These are phyloP conservation scores for Yponomeuta sedellus DNA, from an alignment of 2,888 invertebrate species.

Conservation along the genomic window DNA sequence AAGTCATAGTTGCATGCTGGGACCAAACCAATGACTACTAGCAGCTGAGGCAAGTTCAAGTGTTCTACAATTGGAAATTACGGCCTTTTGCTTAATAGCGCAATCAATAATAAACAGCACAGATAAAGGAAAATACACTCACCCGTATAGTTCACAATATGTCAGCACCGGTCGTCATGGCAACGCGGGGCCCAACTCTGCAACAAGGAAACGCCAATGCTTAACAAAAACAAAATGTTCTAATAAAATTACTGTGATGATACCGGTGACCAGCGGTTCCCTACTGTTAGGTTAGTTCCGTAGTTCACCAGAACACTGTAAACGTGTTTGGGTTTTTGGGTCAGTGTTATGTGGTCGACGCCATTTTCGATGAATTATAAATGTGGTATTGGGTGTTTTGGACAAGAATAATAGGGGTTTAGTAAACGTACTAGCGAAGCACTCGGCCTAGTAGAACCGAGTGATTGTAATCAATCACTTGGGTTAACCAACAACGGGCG, in stretches of 20 bases:
- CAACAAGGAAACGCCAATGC: constrained; percentile 20
- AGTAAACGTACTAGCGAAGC: too few relatives aligned
- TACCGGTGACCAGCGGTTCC: background rate
- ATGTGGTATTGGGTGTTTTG: background rate
- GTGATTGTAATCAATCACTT: too few relatives aligned
- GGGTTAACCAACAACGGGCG: too few relatives aligned
- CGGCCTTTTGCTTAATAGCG: too few relatives aligned
- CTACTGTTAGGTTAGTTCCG: background rate
- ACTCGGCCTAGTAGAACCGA: too few relatives aligned
- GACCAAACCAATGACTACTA: too few relatives aligned
- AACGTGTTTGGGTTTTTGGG: background rate
- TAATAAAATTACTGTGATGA: background rate
- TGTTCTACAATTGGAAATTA: too few relatives aligned
- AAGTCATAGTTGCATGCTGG: too few relatives aligned
- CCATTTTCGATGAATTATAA: background rate
- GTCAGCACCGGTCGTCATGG: constrained; percentile 63
- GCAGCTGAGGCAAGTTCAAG: too few relatives aligned
- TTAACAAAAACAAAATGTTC: background rate
- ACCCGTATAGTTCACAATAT: constrained; percentile 65
- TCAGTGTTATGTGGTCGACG: background rate
- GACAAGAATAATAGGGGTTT: too few relatives aligned
- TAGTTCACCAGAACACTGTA: background rate
- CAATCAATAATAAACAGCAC: too few relatives aligned
- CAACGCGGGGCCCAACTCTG: constrained; percentile 59
- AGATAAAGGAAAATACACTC: constrained; percentile 25